These are phyloP conservation scores for Lethocerus indicus DNA, from an alignment of 1,140 invertebrate genomes.

Conservation along the genomic window DNA sequence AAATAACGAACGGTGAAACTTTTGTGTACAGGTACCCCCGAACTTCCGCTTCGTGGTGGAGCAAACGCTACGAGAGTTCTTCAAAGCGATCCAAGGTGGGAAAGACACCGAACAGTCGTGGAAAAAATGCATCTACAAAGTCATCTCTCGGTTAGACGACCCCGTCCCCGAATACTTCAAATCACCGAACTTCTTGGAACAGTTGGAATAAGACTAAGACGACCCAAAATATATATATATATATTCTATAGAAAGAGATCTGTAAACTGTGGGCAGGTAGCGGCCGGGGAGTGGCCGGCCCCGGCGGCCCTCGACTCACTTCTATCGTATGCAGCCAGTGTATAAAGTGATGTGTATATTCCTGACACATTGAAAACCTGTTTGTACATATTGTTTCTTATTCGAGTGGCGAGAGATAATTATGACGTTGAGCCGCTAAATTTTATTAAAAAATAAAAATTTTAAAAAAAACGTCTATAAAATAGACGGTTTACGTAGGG, in stretches of 20 bases:
- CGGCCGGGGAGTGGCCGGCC: neutral
- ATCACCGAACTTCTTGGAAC: slow-evolving; percentile 96
- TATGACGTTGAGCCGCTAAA: slow-evolving; percentile 12
- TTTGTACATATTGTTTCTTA: slow-evolving; percentile 17
- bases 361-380: slow-evolving; percentile 14
- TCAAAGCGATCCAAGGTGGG: slow-evolving; percentile 86
- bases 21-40: slow-evolving; percentile 79
- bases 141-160: slow-evolving; percentile 97
- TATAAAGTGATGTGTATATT: slow-evolving; percentile 17
- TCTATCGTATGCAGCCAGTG: slow-evolving; percentile 9
- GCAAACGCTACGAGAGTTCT: slow-evolving; percentile 95
- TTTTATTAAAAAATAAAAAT: slow-evolving; percentile 5
- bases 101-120: slow-evolving; percentile 97
- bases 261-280: slow-evolving; percentile 20
- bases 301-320: neutral
- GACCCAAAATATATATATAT: neutral
- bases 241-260: slow-evolving; percentile 11
- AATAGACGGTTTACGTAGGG: slow-evolving; percentile 14
- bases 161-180: slow-evolving; percentile 99
- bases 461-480: slow-evolving; percentile 14
- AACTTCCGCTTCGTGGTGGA: slow-evolving; percentile 94
- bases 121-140: slow-evolving; percentile 99
- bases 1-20: no score
- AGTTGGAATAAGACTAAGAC: slow-evolving; percentile 64
- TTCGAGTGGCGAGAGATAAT: slow-evolving; percentile 13